These are phyloP conservation scores for Brachionus manjavacas DNA, from an alignment of 1,140 invertebrate species.

Conservation along the genomic window DNA sequence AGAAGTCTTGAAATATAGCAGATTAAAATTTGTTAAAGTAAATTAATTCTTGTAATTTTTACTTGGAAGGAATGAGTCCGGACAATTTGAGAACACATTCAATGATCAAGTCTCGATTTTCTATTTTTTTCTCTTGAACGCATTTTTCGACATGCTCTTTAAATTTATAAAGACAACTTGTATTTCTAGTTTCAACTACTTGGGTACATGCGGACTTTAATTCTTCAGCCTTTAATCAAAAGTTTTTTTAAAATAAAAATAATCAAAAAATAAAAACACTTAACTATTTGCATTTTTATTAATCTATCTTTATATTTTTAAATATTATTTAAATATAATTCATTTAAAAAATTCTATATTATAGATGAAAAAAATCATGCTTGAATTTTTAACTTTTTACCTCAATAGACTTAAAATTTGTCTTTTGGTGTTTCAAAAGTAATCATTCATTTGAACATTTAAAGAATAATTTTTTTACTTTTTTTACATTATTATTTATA, in stretches of 20 bases:
- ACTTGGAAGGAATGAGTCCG: conserved; percentile 25
- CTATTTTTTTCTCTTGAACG: conserved; percentile 1
- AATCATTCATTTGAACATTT: not conserved
- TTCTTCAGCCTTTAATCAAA: not conserved
- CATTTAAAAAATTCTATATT: not conserved
- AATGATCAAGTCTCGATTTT: conserved; percentile 17
- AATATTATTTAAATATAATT: not conserved
- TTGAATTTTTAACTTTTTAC: not conserved
- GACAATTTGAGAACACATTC: conserved; percentile 4
- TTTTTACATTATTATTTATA: too few relatives aligned
- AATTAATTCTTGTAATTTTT: not conserved
- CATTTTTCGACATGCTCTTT: conserved; percentile 21
- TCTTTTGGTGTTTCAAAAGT: not conserved
- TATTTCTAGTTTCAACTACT: not conserved
- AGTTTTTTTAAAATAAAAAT: not conserved
- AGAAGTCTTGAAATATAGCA: not conserved
- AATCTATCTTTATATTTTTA: not conserved
- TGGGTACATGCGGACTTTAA: not conserved
- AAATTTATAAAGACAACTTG: conserved; percentile 19
- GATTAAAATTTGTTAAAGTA: not conserved
- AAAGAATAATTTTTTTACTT: too few relatives aligned
- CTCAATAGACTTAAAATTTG: not conserved
- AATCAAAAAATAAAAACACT: not conserved
- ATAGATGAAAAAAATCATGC: not conserved
- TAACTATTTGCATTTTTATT: not conserved